Evolutionary conservation across 2,113 vertebrate genomes (phyloP).

Genomic region (Dromiciops gliroides): DNA sequence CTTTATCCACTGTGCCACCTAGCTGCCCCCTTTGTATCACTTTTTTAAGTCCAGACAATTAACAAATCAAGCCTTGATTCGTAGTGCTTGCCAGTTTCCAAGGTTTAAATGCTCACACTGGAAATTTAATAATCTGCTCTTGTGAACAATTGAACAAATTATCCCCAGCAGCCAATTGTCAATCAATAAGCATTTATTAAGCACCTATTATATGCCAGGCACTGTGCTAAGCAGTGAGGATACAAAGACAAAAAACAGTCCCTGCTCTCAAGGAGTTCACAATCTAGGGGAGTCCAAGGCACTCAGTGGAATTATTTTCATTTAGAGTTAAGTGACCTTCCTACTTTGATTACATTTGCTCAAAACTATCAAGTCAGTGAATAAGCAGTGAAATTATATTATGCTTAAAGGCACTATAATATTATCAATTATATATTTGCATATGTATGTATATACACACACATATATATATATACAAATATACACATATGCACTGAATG

Average conservation of each 20-base stretch:
- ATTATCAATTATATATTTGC: too few species aligned
- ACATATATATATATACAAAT: too few species aligned
- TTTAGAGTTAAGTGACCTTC: too few species aligned
- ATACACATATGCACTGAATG: too few species aligned
- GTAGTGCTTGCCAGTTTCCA: neutral
- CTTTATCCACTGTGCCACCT: too few species aligned
- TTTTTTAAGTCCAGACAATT: neutral
- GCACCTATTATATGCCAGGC: neutral
- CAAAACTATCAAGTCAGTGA: too few species aligned
- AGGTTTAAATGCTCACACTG: too few species aligned
- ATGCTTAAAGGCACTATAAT: too few species aligned
- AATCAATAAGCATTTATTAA: neutral
- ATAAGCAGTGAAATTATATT: too few species aligned
- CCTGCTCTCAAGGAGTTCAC: neutral
- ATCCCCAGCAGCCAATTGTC: neutral
- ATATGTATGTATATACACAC: too few species aligned
- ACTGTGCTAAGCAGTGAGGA: neutral
- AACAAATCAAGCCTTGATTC: neutral
- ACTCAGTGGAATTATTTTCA: neutral
- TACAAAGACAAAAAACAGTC: neutral
- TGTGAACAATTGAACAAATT: neutral
- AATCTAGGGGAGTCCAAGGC: neutral
- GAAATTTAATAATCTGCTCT: neutral
- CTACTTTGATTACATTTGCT: too few species aligned
- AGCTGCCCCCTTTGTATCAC: too few species aligned